These are phyloP conservation scores for Poeciliopsis gracilis DNA, from an alignment of 2,797 vertebrate species.

Conservation along the genomic window DNA sequence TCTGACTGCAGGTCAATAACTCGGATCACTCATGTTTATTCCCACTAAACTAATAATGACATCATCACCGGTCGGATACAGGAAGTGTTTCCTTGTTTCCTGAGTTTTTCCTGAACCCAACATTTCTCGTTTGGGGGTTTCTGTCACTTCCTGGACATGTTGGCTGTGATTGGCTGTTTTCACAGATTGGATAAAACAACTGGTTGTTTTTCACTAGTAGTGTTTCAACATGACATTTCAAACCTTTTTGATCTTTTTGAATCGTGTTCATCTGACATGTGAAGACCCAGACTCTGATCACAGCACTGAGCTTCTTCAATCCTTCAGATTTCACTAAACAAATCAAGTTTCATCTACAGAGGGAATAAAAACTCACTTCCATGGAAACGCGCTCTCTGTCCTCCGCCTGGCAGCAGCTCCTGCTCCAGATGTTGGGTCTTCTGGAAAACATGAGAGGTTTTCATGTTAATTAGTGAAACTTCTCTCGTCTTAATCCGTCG, in stretches of 20 bases:
- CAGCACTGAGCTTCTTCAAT: neutral
- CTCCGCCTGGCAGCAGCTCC: slow-evolving; percentile 18
- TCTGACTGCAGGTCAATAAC: neutral
- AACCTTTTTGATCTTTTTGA: neutral
- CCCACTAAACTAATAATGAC: no score
- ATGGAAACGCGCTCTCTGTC: neutral
- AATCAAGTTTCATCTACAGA: neutral
- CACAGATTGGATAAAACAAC: no score
- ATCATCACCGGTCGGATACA: neutral
- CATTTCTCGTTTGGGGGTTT: no score
- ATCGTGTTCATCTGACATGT: neutral
- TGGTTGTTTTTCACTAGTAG: no score
- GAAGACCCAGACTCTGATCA: neutral
- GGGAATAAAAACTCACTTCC: neutral
- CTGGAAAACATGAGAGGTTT: slow-evolving; percentile 24
- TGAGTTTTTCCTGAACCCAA: no score
- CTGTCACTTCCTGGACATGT: no score
- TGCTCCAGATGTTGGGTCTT: slow-evolving; percentile 29
- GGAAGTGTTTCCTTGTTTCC: neutral
- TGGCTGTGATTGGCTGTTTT: no score
- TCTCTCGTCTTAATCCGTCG: slow-evolving; percentile 37
- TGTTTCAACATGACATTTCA: no score
- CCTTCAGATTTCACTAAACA: neutral
- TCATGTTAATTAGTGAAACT: slow-evolving; percentile 47
- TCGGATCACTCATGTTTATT: neutral